These are phyloP conservation scores for Arctia plantaginis DNA, from an alignment of 2,888 invertebrate species.

Conservation along the genomic window DNA sequence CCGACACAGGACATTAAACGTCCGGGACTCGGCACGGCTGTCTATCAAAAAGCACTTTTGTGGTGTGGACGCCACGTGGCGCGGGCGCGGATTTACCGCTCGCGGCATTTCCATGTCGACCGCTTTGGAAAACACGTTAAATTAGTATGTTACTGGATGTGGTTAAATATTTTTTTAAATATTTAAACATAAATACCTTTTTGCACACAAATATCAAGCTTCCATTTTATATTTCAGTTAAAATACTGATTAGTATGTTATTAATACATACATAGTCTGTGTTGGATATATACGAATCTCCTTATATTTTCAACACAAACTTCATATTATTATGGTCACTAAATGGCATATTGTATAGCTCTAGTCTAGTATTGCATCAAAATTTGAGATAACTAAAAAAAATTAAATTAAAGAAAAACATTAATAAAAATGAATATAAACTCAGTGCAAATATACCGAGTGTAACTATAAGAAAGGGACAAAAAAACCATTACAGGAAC, in stretches of 20 bases:
- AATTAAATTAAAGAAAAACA: not conserved
- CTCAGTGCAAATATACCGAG: not conserved
- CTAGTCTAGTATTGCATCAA: no score
- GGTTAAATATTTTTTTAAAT: not conserved
- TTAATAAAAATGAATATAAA: not conserved
- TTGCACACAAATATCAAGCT: not conserved
- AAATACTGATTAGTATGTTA: not conserved
- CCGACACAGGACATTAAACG: constrained; percentile 70
- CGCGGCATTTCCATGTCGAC: constrained; percentile 75
- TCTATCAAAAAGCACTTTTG: constrained; percentile 83
- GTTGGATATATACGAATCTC: no score
- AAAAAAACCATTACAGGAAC: no score
- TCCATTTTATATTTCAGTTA: not conserved
- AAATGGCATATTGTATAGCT: no score
- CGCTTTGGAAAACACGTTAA: constrained; percentile 59
- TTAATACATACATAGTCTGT: no score
- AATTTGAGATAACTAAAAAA: not conserved
- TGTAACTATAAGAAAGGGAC: not conserved
- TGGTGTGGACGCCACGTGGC: constrained; percentile 73
- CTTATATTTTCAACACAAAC: no score
- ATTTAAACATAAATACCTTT: not conserved
- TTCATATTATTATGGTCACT: no score
- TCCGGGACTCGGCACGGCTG: constrained; percentile 68
- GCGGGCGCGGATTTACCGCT: constrained; percentile 74
- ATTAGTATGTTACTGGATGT: constrained; percentile 36